These are phyloP conservation scores for Sebastes fasciatus DNA, from an alignment of 2,113 vertebrate species.

Conservation along the genomic window DNA sequence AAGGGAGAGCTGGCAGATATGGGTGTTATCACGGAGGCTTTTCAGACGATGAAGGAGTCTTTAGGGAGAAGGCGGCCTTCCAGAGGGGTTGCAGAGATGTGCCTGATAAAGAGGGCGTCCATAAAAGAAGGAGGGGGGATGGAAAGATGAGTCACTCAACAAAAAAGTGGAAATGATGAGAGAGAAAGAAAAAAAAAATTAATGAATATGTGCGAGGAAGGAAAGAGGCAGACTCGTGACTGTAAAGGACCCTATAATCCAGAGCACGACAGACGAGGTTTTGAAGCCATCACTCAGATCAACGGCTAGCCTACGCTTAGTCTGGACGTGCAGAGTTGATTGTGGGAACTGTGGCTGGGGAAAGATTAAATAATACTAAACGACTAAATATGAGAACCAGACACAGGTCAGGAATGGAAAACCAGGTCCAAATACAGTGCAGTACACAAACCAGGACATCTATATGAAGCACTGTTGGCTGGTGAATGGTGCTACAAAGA, in stretches of 20 bases:
- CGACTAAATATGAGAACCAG: constrained; percentile 55
- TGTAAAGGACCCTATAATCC: constrained; percentile 29
- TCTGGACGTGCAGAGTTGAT: constrained; percentile 24
- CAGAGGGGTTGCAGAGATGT: constrained; percentile 33
- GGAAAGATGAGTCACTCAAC: constrained; percentile 61
- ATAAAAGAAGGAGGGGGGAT: constrained; percentile 48
- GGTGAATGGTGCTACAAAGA: not conserved
- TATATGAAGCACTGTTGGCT: constrained; percentile 13
- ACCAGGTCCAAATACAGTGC: not conserved
- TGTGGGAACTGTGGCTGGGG: constrained; percentile 45
- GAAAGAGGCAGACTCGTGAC: constrained; percentile 27
- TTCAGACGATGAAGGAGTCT: constrained; percentile 53
- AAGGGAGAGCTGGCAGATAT: constrained; percentile 49
- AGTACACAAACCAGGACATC: constrained; percentile 26
- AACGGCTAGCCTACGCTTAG: constrained; percentile 45
- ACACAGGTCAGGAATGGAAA: constrained; percentile 35
- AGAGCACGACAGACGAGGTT: constrained; percentile 25
- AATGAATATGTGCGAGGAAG: constrained; percentile 19
- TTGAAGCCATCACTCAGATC: constrained; percentile 42
- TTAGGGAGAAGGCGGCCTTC: constrained; percentile 30
- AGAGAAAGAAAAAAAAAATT: constrained; percentile 25
- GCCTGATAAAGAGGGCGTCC: constrained; percentile 51
- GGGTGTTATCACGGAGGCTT: constrained; percentile 47
- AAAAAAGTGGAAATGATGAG: constrained; percentile 56
- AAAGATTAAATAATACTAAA: constrained; percentile 47